phyloP scores from a whole-genome alignment of 2,113 vertebrate genomes.

The Diadophis punctatus region DNA sequence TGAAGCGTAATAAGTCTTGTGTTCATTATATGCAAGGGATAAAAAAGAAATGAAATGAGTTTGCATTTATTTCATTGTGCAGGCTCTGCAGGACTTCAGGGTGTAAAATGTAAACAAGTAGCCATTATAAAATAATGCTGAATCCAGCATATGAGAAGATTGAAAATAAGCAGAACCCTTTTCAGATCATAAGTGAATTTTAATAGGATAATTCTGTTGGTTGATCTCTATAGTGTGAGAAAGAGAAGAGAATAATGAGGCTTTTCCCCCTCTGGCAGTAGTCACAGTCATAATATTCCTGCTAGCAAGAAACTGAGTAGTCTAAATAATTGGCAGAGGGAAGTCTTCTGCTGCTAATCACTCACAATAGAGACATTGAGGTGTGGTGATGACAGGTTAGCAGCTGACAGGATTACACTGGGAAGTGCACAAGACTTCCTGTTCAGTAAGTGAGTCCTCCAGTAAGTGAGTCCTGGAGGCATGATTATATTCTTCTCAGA shows the following conservation, averaged over 20 bases:
- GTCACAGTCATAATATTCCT: slow-evolving; percentile 26
- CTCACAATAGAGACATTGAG: not conserved
- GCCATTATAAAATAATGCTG: not conserved
- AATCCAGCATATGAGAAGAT: not conserved
- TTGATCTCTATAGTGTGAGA: slow-evolving; percentile 10
- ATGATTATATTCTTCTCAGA: not conserved
- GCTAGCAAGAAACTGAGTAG: slow-evolving; percentile 18
- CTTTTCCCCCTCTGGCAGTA: slow-evolving; percentile 18
- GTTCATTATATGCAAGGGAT: not conserved
- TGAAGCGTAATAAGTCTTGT: slow-evolving; percentile 6
- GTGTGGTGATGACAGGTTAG: not conserved
- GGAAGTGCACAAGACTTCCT: not conserved
- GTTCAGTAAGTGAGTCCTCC: not conserved
- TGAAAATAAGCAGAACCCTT: slow-evolving; percentile 22
- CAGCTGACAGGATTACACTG: not conserved
- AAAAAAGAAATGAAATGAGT: slow-evolving; percentile 14
- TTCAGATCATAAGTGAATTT: slow-evolving; percentile 6
- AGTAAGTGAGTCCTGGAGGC: slow-evolving; percentile 16
- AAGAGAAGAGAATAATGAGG: slow-evolving; percentile 9
- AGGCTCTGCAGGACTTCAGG: slow-evolving; percentile 16
- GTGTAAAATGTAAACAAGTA: not conserved
- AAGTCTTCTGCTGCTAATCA: slow-evolving; percentile 9
- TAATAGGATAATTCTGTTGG: slow-evolving; percentile 20
- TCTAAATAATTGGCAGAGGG: slow-evolving; percentile 5
- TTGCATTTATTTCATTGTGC: not conserved